These are phyloP conservation scores for Hemistola chrysoprasaria DNA, from an alignment of 2,888 invertebrate species.

Conservation along the genomic window DNA sequence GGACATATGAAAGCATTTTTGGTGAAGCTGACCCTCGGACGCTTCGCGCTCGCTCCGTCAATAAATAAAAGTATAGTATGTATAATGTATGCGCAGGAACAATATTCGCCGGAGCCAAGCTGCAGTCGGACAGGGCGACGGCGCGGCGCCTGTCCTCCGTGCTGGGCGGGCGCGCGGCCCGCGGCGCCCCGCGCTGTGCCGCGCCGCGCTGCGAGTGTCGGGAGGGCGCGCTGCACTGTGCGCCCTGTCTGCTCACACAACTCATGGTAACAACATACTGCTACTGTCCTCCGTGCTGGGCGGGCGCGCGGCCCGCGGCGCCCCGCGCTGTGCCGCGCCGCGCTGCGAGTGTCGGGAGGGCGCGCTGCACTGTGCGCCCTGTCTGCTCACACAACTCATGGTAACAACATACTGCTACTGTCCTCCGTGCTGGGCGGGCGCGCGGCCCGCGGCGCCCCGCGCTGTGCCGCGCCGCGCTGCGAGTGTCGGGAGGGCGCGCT, in stretches of 20 bases:
- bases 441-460: conserved; percentile 39
- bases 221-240: conserved; percentile 56
- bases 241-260: conserved; percentile 53
- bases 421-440: conserved; percentile 61
- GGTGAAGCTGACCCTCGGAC: too few relatives aligned
- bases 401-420: too few relatives aligned
- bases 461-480: conserved; percentile 56
- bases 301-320: conserved; percentile 44
- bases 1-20: too few relatives aligned
- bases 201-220: conserved; percentile 70
- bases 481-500: conserved; percentile 65
- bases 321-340: conserved; percentile 42
- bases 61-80: too few relatives aligned
- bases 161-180: conserved; percentile 52
- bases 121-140: conserved; percentile 59
- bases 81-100: conserved; percentile 48
- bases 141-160: conserved; percentile 69
- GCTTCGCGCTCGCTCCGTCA: too few relatives aligned
- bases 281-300: conserved; percentile 63
- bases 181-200: conserved; percentile 37
- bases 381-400: conserved; percentile 46
- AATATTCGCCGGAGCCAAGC: conserved; percentile 68
- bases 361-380: conserved; percentile 58
- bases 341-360: conserved; percentile 71
- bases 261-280: too few relatives aligned